A percentile compares a stretch with the other conserved stretches of the same genome.
Evolutionary conservation across 35 echinoderm and acorn worm species (phyloP).

Genomic region (Ophiothrix spiculata): DNA sequence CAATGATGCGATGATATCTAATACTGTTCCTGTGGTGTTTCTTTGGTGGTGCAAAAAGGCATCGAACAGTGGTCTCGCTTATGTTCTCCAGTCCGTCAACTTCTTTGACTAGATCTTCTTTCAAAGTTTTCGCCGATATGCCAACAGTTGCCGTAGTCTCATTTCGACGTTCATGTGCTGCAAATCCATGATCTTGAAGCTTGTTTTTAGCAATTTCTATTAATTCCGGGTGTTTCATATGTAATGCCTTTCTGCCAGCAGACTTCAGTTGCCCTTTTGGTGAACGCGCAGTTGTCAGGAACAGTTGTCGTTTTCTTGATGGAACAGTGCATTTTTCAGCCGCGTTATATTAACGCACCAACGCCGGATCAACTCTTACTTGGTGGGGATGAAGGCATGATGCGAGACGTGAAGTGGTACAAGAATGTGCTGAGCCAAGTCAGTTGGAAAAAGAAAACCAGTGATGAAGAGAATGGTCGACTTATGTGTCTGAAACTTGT

Average conservation of each 20-base stretch:
- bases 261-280: not conserved
- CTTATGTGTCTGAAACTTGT: not conserved
- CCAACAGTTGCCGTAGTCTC: not conserved
- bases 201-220: not conserved
- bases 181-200: not conserved
- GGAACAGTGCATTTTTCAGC: no score
- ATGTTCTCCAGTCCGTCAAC: not conserved
- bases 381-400: not conserved
- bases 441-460: not conserved
- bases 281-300: not conserved
- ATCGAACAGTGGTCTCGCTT: not conserved
- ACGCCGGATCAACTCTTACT: not conserved
- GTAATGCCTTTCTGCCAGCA: not conserved
- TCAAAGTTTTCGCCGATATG: not conserved
- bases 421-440: not conserved
- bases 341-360: not conserved
- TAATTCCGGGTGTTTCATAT: not conserved
- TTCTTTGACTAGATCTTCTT: not conserved
- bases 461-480: not conserved
- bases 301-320: no score
- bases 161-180: not conserved
- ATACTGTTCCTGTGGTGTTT: not conserved
- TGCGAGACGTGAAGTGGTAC: not conserved
- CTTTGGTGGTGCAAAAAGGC: not conserved
- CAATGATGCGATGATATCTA: not conserved